A percentile compares a stretch with the other conserved stretches of the same genome.
Conservation (phyloP, 2,797 vertebrate species). For the Oreortyx pictus region DNA sequence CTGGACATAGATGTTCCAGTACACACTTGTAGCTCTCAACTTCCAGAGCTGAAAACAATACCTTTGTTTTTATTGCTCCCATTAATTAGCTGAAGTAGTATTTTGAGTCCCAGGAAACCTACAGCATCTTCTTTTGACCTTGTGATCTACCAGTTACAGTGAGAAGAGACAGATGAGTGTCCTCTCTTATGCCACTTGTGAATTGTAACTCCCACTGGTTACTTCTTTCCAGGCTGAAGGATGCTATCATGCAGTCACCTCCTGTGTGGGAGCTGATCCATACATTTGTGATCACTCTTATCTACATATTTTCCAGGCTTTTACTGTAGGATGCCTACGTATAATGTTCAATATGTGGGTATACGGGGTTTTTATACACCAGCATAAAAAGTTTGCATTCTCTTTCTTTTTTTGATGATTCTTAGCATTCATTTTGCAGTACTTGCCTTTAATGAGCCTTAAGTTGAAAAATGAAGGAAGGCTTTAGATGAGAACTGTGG, state of each 20-base stretch:
- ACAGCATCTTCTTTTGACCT: background rate
- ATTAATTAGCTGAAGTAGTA: background rate
- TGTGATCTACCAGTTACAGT: background rate
- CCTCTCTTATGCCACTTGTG: background rate
- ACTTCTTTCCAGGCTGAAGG: background rate
- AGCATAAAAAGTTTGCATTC: background rate
- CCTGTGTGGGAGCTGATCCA: accelerated
- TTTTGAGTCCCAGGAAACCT: background rate
- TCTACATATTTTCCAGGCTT: background rate
- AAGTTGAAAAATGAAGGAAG: background rate
- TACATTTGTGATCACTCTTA: background rate
- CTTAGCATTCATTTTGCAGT: background rate
- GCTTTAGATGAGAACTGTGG: background rate
- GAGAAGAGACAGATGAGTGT: background rate
- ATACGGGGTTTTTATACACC: background rate
- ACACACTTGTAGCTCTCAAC: accelerated
- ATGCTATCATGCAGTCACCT: background rate
- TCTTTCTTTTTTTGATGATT: background rate
- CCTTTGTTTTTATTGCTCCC: accelerated
- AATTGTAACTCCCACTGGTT: background rate
- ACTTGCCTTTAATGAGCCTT: background rate
- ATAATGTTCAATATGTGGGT: background rate
- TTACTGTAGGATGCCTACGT: background rate
- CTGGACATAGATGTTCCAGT: background rate
- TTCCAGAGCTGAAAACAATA: background rate